Evolutionary conservation across 1,140 invertebrate species (phyloP).

Genomic region (Formica exsecta): DNA sequence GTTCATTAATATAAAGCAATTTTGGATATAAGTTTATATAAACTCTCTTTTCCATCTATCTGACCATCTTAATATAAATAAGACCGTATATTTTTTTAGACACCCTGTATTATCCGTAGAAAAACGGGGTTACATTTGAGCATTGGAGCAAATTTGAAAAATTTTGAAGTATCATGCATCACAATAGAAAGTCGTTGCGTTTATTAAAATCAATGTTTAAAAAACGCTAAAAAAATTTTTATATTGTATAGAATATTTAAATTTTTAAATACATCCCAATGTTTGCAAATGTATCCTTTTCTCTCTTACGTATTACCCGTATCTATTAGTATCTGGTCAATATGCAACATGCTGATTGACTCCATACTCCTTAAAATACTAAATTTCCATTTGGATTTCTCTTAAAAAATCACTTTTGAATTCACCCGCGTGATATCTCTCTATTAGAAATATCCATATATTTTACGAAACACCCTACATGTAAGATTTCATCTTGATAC

Average conservation of each 20-base stretch:
- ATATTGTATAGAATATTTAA: conserved; percentile 28
- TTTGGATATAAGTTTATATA: conserved; percentile 26
- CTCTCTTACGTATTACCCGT: conserved; percentile 15
- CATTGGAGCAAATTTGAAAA: conserved; percentile 1
- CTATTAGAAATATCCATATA: background rate
- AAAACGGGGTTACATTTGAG: conserved; percentile 21
- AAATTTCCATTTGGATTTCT: conserved; percentile 20
- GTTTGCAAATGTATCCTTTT: conserved; percentile 14
- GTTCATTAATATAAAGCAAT: conserved; percentile 7
- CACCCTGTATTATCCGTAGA: conserved; percentile 54
- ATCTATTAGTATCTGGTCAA: conserved; percentile 31
- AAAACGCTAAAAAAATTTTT: conserved; percentile 14
- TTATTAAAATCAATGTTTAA: background rate
- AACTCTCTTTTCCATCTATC: conserved; percentile 12
- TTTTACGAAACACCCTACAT: conserved; percentile 20
- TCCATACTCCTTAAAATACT: conserved; percentile 18
- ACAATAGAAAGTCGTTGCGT: background rate
- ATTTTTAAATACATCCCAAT: conserved; percentile 18
- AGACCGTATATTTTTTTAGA: conserved; percentile 22
- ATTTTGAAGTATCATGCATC: conserved; percentile 7
- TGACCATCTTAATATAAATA: conserved; percentile 32
- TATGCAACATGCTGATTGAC: conserved; percentile 24
- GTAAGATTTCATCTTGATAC: conserved; percentile 16
- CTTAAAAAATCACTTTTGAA: conserved; percentile 27
- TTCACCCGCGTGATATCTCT: background rate